These are phyloP conservation scores for Toxostoma redivivum DNA, from an alignment of 2,113 vertebrate genomes.

Conservation along the genomic window DNA sequence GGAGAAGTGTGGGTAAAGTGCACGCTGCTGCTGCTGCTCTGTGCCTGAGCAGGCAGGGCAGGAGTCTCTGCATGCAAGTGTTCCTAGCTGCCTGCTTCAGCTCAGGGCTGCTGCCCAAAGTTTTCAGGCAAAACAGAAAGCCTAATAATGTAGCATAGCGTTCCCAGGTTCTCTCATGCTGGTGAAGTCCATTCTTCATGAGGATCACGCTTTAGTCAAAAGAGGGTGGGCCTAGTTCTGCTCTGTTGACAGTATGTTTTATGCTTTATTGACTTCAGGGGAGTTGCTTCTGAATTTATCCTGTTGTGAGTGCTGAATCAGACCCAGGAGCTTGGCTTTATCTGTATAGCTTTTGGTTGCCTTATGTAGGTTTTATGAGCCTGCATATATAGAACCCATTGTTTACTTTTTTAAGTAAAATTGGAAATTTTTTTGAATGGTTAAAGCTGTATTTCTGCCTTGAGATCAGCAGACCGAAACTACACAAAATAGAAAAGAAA, in stretches of 20 bases:
- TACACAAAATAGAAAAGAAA: not conserved
- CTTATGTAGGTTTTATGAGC: not conserved
- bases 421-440: not conserved
- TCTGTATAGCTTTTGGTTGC: not conserved
- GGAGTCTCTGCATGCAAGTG: not conserved
- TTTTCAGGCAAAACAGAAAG: not conserved
- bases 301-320: not conserved
- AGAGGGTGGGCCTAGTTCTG: not conserved
- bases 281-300: not conserved
- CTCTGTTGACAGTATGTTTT: not conserved
- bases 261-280: not conserved
- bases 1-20: not conserved
- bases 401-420: not conserved
- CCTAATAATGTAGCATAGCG: rapidly evolving
- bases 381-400: rapidly evolving
- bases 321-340: not conserved
- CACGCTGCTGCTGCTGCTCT: rapidly evolving
- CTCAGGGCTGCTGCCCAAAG: not conserved
- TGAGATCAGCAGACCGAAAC: not conserved
- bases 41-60: not conserved
- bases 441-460: not conserved
- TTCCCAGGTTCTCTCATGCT: not conserved
- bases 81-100: not conserved
- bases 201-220: not conserved
- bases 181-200: not conserved